These are phyloP conservation scores for Drosophila hamatofila DNA, from an alignment of 2,888 invertebrate species.

Conservation along the genomic window DNA sequence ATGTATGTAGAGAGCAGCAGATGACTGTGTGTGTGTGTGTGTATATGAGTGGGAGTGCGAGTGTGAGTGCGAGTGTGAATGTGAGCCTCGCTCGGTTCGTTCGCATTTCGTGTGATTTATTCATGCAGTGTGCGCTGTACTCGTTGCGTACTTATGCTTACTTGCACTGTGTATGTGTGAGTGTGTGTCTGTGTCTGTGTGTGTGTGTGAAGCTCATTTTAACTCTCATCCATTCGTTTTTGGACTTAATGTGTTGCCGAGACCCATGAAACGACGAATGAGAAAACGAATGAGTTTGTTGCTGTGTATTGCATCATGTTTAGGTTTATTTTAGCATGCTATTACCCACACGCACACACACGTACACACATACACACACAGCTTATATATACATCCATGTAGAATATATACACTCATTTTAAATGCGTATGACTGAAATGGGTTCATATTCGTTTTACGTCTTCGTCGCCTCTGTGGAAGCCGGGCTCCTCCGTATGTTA, in stretches of 20 bases:
- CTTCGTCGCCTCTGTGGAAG: constrained; percentile 19
- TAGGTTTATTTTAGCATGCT: constrained; percentile 76
- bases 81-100: constrained; percentile 67
- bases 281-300: constrained; percentile 79
- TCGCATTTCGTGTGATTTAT: constrained; percentile 80
- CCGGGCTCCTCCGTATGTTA: constrained; percentile 38
- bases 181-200: constrained; percentile 20
- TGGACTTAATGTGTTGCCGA: constrained; percentile 75
- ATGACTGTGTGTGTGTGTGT: constrained; percentile 24
- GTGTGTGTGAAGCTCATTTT: constrained; percentile 69
- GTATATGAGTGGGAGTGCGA: constrained; percentile 9
- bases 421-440: constrained; percentile 69
- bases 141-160: constrained; percentile 78
- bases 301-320: constrained; percentile 70
- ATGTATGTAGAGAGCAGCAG: constrained; percentile 58
- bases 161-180: constrained; percentile 49
- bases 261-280: constrained; percentile 74
- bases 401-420: constrained; percentile 48
- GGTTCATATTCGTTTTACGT: constrained; percentile 55
- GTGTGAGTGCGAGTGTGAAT: constrained; percentile 47
- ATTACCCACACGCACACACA: constrained; percentile 49
- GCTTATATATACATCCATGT: constrained; percentile 32
- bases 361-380: constrained; percentile 15
- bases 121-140: constrained; percentile 68
- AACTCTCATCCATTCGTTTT: constrained; percentile 81